Conservation (phyloP, 2,888 invertebrate genomes). For the Aleiodes testaceus region DNA sequence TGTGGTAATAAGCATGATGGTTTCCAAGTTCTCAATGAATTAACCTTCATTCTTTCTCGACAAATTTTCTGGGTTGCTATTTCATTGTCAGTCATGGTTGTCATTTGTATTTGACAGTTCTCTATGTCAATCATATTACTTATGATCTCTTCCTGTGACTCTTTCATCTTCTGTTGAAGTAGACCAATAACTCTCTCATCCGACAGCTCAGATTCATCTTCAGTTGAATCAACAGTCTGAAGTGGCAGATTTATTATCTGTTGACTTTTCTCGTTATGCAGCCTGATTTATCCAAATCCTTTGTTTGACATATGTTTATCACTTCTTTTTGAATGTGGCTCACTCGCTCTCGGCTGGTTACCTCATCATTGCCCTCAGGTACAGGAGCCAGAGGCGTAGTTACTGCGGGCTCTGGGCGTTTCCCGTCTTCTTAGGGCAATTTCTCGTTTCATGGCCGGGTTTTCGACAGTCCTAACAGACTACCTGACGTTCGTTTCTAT, state of each 20-base stretch:
- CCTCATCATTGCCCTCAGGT: neutral
- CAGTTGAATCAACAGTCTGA: neutral
- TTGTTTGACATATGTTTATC: too few relatives aligned
- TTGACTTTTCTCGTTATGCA: neutral
- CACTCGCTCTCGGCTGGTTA: too few relatives aligned
- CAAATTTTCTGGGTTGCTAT: too few relatives aligned
- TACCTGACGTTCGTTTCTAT: conserved; percentile 21
- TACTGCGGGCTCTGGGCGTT: conserved; percentile 43
- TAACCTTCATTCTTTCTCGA: too few relatives aligned
- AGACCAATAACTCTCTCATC: neutral
- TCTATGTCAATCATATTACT: too few relatives aligned
- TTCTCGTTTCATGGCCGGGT: conserved; percentile 37
- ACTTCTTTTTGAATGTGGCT: too few relatives aligned
- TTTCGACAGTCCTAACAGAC: conserved; percentile 34
- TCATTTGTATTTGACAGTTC: too few relatives aligned
- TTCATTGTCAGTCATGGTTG: too few relatives aligned
- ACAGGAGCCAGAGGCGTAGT: conserved; percentile 35
- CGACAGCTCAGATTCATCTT: neutral
- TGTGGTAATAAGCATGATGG: neutral
- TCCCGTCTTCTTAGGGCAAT: conserved; percentile 44
- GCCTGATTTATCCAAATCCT: too few relatives aligned
- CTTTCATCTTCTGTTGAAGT: neutral
- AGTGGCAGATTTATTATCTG: neutral
- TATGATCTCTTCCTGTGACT: too few relatives aligned
- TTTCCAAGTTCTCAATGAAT: neutral